A percentile compares a stretch with the other conserved stretches of the same genome.
phyloP scores from a whole-genome alignment of 1,140 invertebrate genomes.

The Propsilocerus akamusi region DNA sequence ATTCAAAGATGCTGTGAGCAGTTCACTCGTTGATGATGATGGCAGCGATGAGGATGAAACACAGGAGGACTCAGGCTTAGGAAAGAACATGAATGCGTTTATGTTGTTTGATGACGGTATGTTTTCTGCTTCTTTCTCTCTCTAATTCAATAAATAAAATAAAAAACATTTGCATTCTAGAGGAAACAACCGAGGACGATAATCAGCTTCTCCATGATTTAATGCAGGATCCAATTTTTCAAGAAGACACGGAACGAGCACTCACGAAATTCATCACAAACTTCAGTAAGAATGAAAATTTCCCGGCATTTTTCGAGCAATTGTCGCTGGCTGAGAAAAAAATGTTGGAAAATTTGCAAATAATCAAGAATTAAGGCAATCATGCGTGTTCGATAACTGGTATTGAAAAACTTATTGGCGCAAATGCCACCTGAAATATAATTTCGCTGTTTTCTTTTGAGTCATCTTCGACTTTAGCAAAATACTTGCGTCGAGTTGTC shows the following conservation, averaged over 20 bases:
- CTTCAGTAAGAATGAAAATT: conserved; percentile 37
- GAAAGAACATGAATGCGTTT: conserved; percentile 10
- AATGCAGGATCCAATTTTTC: conserved; percentile 37
- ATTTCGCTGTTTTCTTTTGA: no score
- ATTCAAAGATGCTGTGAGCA: neutral
- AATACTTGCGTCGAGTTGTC: no score
- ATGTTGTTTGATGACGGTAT: conserved; percentile 15
- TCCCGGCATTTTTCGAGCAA: conserved; percentile 34
- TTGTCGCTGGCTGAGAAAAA: conserved; percentile 29
- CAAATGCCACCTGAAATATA: no score
- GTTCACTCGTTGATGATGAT: conserved; percentile 22
- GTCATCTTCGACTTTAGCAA: no score
- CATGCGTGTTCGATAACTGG: no score
- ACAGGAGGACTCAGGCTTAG: conserved; percentile 13
- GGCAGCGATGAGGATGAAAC: conserved; percentile 21
- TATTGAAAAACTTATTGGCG: no score
- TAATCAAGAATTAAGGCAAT: no score
- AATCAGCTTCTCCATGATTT: conserved; percentile 33
- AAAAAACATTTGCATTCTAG: conserved; percentile 14
- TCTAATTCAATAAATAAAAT: conserved; percentile 12
- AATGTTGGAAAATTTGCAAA: conserved; percentile 23
- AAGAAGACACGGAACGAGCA: conserved; percentile 36
- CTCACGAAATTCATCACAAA: conserved; percentile 37
- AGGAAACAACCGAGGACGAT: conserved; percentile 16
- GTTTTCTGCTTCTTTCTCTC: conserved; percentile 17